Base-by-base conservation (phyloP, 2,888 invertebrate genomes). In the Macrophya alboannulata region DNA sequence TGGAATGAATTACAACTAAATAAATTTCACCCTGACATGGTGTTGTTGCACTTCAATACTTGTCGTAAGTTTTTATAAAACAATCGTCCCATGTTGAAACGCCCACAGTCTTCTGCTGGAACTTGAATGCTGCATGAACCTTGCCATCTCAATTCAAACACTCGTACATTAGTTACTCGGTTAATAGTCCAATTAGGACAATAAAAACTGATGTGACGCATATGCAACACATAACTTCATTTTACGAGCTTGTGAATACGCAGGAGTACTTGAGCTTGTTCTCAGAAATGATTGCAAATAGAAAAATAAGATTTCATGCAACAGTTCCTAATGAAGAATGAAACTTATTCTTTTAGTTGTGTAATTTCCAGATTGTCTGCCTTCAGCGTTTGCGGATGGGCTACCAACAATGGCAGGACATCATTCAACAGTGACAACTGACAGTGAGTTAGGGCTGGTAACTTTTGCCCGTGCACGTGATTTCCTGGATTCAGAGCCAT, bases 391-490 rank as follows among this genome's bases (percentile, higher is more conserved):
- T 77, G 37, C 17, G 31, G 37, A 31, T 43, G 37, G 25, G 21
- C 43, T 74, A 43, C 77, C 37, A n/a, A 62, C 43, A 81, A 62
- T 21, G 62, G 10, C 62, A 21, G 9, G 43, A 43, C 62, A 55
- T 77, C 77, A 55, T 62, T 62, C 40, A 62, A 43, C 40, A 40
- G 81, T 55, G 48, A 77, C 77, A 51, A 68, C 31, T 68, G 68
- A 31, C 21, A 31, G 62, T 81, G 81, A 81, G 17, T 81, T 59
- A 59, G 21, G 43, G n/a, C 40, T 17, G 21, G 59, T 81, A 25
- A 81, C 62, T 59, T 55, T 62, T 59, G 81, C 81, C 81, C 43
- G 62, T 62, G 31, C 81, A 81, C 81, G 81, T 81, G n/a, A 81
- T 81, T 81, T 40, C 15, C 81, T 59, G 21, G 81, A 81, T 81